A percentile compares a stretch with the other conserved stretches of the same genome.
These are phyloP conservation scores for Thelaira solivaga DNA, from an alignment of 2,888 invertebrate genomes.

Conservation along the genomic window DNA sequence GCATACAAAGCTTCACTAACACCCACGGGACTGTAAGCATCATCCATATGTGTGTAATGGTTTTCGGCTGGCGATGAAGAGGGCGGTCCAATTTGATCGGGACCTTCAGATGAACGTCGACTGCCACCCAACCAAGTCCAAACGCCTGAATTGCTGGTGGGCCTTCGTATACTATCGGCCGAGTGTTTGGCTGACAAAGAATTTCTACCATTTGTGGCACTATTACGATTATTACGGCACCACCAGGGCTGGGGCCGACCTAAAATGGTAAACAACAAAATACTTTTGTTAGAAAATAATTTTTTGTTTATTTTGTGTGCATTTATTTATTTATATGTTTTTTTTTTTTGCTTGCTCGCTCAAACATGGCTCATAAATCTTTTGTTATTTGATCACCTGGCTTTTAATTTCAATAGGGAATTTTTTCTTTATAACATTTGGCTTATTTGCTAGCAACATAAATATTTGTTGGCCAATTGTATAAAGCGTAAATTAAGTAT, in stretches of 20 bases:
- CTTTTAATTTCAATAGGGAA: constrained; percentile 33
- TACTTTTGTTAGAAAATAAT: neutral
- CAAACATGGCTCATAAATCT: constrained; percentile 52
- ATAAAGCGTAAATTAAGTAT: constrained; percentile 60
- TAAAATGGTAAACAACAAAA: constrained; percentile 43
- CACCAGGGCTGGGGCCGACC: constrained; percentile 77
- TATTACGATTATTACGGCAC: constrained; percentile 77
- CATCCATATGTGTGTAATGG: constrained; percentile 85
- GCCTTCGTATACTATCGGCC: constrained; percentile 77
- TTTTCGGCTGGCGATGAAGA: constrained; percentile 81
- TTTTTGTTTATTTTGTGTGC: no score
- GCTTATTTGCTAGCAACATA: constrained; percentile 2
- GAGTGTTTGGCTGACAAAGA: constrained; percentile 77
- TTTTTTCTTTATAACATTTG: neutral
- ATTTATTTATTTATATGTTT: neutral
- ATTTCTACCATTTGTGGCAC: constrained; percentile 72
- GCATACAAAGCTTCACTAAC: constrained; percentile 83
- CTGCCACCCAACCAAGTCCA: constrained; percentile 77
- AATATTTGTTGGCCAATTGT: constrained; percentile 19
- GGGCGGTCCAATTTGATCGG: constrained; percentile 78
- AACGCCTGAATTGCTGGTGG: constrained; percentile 77
- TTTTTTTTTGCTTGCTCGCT: constrained; percentile 14
- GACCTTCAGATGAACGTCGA: constrained; percentile 75
- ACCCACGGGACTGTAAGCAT: constrained; percentile 79
- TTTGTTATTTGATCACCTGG: constrained; percentile 61